Percentiles rank a stretch among this genome's conserved stretches.
Conservation (phyloP, 1,140 invertebrate species). For the Pseudomyrmex dendroicus region DNA sequence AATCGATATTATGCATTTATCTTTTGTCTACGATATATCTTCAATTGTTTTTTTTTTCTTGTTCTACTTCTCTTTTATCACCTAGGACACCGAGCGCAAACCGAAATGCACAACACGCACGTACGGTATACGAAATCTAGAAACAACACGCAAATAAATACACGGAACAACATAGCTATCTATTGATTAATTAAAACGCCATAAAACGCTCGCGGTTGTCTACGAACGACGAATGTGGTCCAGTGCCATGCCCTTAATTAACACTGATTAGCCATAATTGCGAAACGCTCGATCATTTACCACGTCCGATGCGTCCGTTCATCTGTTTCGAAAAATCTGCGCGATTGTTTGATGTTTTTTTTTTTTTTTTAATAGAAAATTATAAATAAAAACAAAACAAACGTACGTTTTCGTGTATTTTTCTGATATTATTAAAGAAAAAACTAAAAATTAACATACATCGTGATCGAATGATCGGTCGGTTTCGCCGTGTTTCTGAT, state of each 20-base stretch:
- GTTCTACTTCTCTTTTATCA: neutral
- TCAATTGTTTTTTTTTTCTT: neutral
- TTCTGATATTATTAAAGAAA: too few relatives aligned
- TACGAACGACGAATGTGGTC: slow-evolving; percentile 66
- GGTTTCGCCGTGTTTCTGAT: slow-evolving; percentile 37
- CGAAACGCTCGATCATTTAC: slow-evolving; percentile 52
- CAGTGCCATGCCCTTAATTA: slow-evolving; percentile 39
- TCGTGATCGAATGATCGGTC: slow-evolving; percentile 29
- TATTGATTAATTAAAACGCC: slow-evolving; percentile 63
- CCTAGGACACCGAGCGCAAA: slow-evolving; percentile 32
- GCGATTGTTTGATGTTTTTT: neutral
- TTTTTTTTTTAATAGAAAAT: neutral
- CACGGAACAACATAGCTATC: slow-evolving; percentile 61
- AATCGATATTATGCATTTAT: neutral
- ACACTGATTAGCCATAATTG: slow-evolving; percentile 6
- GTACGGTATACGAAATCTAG: slow-evolving; percentile 26
- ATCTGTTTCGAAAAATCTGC: neutral
- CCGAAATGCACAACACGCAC: slow-evolving; percentile 26
- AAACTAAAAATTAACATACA: neutral
- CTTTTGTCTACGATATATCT: neutral
- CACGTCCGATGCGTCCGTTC: neutral
- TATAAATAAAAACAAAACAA: slow-evolving; percentile 3
- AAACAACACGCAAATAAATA: slow-evolving; percentile 68
- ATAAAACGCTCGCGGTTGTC: slow-evolving; percentile 60
- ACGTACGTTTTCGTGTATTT: neutral